Evolutionary conservation across 2,888 invertebrate species (phyloP).

Genomic region (Crematogaster levior): DNA sequence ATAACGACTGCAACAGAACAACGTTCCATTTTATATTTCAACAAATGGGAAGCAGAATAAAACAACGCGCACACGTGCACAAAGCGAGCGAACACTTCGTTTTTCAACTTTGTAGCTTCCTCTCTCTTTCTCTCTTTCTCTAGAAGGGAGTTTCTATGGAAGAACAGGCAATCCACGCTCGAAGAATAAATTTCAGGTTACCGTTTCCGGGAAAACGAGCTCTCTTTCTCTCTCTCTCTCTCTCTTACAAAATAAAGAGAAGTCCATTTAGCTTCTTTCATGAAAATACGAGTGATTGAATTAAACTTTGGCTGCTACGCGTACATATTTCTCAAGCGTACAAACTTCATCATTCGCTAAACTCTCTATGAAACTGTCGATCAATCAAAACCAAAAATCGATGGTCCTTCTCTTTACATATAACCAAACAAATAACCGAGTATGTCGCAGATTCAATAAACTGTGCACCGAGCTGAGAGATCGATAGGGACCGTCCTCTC

Average conservation of each 20-base stretch:
- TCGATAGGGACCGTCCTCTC: constrained; percentile 8
- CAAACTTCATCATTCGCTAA: not conserved
- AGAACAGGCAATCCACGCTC: constrained; percentile 34
- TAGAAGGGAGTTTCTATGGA: constrained; percentile 6
- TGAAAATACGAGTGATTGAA: constrained; percentile 29
- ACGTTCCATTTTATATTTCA: constrained; percentile 37
- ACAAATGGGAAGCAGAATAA: constrained; percentile 20
- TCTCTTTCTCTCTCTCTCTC: no score
- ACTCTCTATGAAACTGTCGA: constrained; percentile 5
- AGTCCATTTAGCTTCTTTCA: constrained; percentile 9
- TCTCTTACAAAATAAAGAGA: constrained; percentile 38
- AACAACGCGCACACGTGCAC: constrained; percentile 32
- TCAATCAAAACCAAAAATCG: constrained; percentile 12
- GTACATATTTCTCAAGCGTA: not conserved
- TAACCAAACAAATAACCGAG: constrained; percentile 12
- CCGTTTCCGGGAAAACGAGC: constrained; percentile 16
- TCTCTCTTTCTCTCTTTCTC: not conserved
- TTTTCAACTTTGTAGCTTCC: constrained; percentile 30
- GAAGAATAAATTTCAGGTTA: constrained; percentile 47
- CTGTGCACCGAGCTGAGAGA: not conserved
- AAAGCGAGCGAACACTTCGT: constrained; percentile 12
- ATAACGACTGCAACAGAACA: not conserved
- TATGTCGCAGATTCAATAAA: constrained; percentile 28
- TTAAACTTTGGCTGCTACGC: not conserved
- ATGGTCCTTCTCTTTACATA: not conserved